Evolutionary conservation across 2,113 vertebrate genomes (phyloP), one percentile per base, ranked within the genome.

Genomic region (Phyllopteryx taeniolatus): DNA sequence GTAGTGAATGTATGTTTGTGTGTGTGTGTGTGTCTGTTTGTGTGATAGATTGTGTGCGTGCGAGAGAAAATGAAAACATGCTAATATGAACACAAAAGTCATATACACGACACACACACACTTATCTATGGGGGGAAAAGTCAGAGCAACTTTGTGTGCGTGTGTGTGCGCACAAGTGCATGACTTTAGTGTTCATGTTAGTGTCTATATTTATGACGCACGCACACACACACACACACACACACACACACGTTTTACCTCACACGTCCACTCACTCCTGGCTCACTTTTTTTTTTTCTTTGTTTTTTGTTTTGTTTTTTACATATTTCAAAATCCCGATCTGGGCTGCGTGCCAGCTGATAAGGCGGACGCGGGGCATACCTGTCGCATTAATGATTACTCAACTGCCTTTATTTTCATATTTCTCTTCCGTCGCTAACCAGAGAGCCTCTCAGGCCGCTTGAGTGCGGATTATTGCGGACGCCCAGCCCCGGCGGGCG

Each of bases 301-400:
- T 39, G 5, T 39, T 51, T 80, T 62, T 64, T 3, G 20, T 79
- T 79, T 76, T 70, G 67, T 64, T 71, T 69, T 70, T 68, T 17
- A 68, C 71, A 22, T 81, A 85, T 69, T 84, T 90, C 81, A 76
- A 78, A 62, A 33, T 79, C 74, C 73, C 33, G 78, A 73, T 39
- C 74, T 74, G 73, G 90, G 86, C 84, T 47, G 46, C 1, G 68
- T 76, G 75, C 86, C 87, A 78, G 78, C 85, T 84, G 88, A 91
- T 90, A 91, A 87, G 59, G 59, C 59, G 82, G 49, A 68, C 73
- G 33, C 8, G 68, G 78, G 87, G 78, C 88, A 90, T 91, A 90
- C 90, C 83, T 86, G 81, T 67, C 63, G 76, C 82, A 91, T 91
- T 91, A 91, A 91, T 91, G 90, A 91, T 91, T 91, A 76, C 68